These are phyloP conservation scores for Sesia bembeciformis DNA, from an alignment of 2,888 invertebrate species.

Conservation along the genomic window DNA sequence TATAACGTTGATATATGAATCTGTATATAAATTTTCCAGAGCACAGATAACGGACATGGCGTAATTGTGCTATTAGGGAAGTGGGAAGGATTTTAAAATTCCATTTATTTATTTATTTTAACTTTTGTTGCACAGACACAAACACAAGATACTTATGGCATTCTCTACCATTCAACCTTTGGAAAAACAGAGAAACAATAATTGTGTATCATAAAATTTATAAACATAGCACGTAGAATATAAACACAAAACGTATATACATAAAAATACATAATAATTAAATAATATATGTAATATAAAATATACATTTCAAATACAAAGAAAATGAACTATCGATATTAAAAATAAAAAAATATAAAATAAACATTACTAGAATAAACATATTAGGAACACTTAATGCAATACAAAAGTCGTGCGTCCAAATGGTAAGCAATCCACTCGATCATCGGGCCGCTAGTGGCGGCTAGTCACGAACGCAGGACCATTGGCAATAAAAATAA, in stretches of 20 bases:
- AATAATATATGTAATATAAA: no score
- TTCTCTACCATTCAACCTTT: no score
- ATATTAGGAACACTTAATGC: constrained; percentile 11
- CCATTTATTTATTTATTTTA: no score
- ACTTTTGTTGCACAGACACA: background rate
- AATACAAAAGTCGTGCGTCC: constrained; percentile 41
- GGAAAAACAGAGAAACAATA: no score
- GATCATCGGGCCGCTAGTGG: constrained; percentile 28
- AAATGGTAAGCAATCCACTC: constrained; percentile 40
- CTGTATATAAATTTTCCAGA: background rate
- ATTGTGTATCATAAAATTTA: no score
- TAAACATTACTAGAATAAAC: background rate
- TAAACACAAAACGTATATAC: no score
- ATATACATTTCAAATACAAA: no score
- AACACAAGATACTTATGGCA: background rate
- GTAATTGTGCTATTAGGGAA: background rate
- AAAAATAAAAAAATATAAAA: background rate
- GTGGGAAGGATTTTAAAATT: background rate
- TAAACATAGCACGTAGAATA: no score
- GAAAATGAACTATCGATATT: background rate
- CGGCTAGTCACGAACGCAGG: constrained; percentile 33
- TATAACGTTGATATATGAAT: constrained; percentile 3
- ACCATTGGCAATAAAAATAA: background rate
- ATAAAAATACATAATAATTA: no score
- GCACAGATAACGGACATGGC: background rate